A percentile compares a stretch with the other conserved stretches of the same genome.
Conservation (phyloP, 2,888 invertebrate species). For the Caenorhabditis wallacei region DNA sequence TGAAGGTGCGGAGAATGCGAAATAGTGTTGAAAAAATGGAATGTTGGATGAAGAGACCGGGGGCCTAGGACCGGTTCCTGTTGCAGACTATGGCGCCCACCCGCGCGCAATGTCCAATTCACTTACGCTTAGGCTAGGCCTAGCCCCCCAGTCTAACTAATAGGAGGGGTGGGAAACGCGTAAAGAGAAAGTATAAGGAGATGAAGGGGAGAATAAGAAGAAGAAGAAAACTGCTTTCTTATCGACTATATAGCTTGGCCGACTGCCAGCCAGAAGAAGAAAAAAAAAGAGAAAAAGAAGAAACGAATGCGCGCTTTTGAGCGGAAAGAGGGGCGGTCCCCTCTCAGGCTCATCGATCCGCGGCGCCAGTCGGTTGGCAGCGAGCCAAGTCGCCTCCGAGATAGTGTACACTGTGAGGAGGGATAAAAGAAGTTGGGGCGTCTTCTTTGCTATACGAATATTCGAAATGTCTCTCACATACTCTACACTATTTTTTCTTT, state of each 20-base stretch:
- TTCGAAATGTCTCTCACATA: slow-evolving; percentile 38
- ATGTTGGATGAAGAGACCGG: neutral
- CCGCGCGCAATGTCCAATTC: slow-evolving; percentile 17
- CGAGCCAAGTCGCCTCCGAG: slow-evolving; percentile 43
- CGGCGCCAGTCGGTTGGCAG: slow-evolving; percentile 59
- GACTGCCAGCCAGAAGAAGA: slow-evolving; percentile 52
- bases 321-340: slow-evolving; percentile 50
- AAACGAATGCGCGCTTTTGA: slow-evolving; percentile 31
- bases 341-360: slow-evolving; percentile 49
- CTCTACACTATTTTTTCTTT: neutral
- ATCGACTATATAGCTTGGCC: slow-evolving; percentile 40
- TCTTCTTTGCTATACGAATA: slow-evolving; percentile 53
- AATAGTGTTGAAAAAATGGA: slow-evolving; percentile 15
- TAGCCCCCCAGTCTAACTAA: slow-evolving; percentile 22
- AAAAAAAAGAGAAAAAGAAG: no score
- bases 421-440: slow-evolving; percentile 2
- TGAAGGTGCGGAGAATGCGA: slow-evolving; percentile 18
- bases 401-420: slow-evolving; percentile 11
- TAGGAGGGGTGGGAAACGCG: neutral
- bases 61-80: slow-evolving; percentile 50
- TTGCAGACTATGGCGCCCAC: slow-evolving; percentile 28
- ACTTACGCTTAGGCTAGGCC: slow-evolving; percentile 37
- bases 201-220: slow-evolving; percentile 25
- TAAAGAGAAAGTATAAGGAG: slow-evolving; percentile 36
- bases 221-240: slow-evolving; percentile 5